Evolutionary conservation across 2,113 vertebrate genomes (phyloP).

Genomic region (Nycticebus coucang): DNA sequence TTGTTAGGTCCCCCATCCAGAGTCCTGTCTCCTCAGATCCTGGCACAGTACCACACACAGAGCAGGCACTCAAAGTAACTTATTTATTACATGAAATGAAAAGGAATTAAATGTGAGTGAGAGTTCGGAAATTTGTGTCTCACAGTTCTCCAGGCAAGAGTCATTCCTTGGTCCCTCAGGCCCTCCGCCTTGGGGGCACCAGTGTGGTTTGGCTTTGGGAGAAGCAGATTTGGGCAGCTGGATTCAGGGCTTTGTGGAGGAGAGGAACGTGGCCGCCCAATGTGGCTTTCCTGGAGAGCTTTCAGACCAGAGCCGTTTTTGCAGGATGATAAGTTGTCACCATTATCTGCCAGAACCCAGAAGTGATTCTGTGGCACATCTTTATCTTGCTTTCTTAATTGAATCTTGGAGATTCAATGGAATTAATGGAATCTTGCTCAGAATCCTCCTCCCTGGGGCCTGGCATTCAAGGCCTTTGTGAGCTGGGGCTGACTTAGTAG

Average conservation of each 20-base stretch:
- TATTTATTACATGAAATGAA: neutral
- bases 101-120: neutral
- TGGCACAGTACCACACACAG: neutral
- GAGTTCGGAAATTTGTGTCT: neutral
- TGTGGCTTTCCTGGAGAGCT: neutral
- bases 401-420: conserved; percentile 40
- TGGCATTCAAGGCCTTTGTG: neutral
- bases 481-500: neutral
- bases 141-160: neutral
- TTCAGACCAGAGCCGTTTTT: neutral
- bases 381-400: neutral
- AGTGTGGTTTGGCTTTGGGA: neutral
- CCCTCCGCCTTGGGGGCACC: neutral
- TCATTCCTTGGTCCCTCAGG: neutral
- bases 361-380: neutral
- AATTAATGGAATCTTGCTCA: no score
- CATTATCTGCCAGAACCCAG: neutral
- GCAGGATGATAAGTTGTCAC: neutral
- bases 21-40: neutral
- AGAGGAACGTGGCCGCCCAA: accelerated
- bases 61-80: neutral
- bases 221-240: neutral
- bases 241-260: neutral
- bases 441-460: neutral
- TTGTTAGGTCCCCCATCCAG: neutral